Evolutionary conservation across 2,113 vertebrate genomes (phyloP).

Genomic region (Aegotheles bennettii): DNA sequence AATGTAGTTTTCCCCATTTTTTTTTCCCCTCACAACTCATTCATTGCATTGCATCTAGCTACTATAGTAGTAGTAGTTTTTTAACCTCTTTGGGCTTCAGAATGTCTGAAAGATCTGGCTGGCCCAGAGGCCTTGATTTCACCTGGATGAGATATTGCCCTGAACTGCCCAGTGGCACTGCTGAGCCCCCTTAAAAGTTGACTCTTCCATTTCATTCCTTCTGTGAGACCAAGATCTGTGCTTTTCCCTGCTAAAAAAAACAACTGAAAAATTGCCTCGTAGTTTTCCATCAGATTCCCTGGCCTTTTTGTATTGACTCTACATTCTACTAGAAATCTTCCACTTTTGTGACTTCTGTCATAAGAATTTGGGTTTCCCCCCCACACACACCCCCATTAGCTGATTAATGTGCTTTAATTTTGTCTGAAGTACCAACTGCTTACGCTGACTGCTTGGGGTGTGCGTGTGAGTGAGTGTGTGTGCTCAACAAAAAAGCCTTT

Average conservation of each 20-base stretch:
- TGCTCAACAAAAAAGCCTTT: constrained; percentile 50
- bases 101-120: neutral
- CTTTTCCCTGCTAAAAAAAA: neutral
- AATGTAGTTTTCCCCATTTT: neutral
- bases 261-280: neutral
- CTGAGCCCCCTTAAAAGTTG: neutral
- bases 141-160: neutral
- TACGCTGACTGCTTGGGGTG: neutral
- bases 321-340: neutral
- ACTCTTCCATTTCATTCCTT: neutral
- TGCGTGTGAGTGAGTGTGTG: neutral
- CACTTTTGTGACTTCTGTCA: neutral
- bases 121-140: neutral
- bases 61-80: neutral
- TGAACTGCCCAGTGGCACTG: neutral
- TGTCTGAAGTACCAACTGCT: neutral
- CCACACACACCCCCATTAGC: neutral
- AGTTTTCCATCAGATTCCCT: neutral
- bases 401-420: constrained; percentile 46
- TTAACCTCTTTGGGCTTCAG: neutral
- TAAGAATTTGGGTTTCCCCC: neutral
- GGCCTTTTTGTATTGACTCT: neutral
- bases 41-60: neutral
- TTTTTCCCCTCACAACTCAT: neutral
- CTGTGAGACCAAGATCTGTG: neutral